Evolutionary conservation across 2,797 vertebrate genomes (phyloP).

Genomic region (Staurois parvus): DNA sequence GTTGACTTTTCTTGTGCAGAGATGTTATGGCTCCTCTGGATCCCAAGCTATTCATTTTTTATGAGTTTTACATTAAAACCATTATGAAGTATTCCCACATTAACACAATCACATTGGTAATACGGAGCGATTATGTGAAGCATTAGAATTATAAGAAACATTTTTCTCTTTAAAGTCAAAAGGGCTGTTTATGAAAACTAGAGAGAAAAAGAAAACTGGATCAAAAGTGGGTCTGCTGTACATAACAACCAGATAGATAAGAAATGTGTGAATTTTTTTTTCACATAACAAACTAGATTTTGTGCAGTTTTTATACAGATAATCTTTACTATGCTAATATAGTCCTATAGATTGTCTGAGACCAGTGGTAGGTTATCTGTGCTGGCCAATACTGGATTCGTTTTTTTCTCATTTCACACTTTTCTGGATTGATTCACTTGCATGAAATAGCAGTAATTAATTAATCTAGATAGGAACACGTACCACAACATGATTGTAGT

Average conservation of each 20-base stretch:
- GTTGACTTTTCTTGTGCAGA: background rate
- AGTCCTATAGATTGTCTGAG: background rate
- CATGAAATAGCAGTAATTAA: background rate
- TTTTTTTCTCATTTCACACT: background rate
- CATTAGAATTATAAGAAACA: background rate
- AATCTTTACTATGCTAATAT: background rate
- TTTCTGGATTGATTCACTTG: background rate
- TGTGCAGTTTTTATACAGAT: background rate
- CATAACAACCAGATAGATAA: too few species aligned
- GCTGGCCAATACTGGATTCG: background rate
- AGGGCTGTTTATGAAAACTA: too few species aligned
- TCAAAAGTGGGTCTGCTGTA: too few species aligned
- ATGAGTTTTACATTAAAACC: constrained; percentile 11
- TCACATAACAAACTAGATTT: too few species aligned
- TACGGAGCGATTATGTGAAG: background rate
- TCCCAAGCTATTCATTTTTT: constrained; percentile 27
- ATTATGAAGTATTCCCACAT: constrained; percentile 34
- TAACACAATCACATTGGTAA: constrained; percentile 16
- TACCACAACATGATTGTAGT: too few species aligned
- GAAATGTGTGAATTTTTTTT: too few species aligned
- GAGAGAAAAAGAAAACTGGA: too few species aligned
- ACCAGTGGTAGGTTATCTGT: too few species aligned
- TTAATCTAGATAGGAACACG: background rate
- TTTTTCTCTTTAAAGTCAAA: background rate
- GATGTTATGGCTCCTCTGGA: background rate